Evolutionary conservation across 2,888 invertebrate genomes (phyloP), one percentile per base, ranked within the genome.

Genomic region (Caenorhabditis wallacei): DNA sequence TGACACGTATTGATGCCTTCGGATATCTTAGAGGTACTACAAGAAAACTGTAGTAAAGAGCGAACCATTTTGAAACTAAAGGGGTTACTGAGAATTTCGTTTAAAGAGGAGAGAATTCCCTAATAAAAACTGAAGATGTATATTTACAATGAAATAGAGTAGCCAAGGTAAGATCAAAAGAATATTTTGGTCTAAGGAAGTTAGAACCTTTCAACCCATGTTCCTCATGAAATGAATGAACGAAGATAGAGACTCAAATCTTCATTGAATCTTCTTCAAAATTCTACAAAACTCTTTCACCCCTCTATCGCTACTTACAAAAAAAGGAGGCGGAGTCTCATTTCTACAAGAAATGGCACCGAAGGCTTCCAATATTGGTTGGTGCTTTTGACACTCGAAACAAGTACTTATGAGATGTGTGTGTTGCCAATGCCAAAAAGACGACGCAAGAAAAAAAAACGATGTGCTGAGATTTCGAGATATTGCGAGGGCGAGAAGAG

Each of bases 401-500:
- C 76, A 76, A 76, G 76, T 76, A 76, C 76, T 76, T 76, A 61
- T 76, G 76, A 66, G 37, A 37, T 64, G 72, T 72, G 72, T 74
- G 64, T 64, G 61, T 53, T 74, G 64, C 53, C 74, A 74, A 40
- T 64, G 35, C 63, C 63, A 64, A 54, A 37, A 30, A 61, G 59
- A 59, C 51, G 71, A 37, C n/a, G 46, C 18, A 48, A 13, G 13
- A 69, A 69, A 35, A 30, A 24, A 69, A 69, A 35, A 30, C 16
- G 46, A 57, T 26, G 35, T 48, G 64, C 64, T 59, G 76, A 68
- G 76, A 76, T 76, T 76, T 66, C 24, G 75, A 64, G 76, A 40
- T 10, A 76, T 69, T 76, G 76, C 76, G 76, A 76, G 76, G 76
- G 76, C 76, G 76, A 76, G 76, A 76, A 76, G 76, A 76, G 76